Evolutionary conservation across 2,888 invertebrate species (phyloP), one percentile per base, ranked within the genome.

Genomic region (Trissolcus japonicus): DNA sequence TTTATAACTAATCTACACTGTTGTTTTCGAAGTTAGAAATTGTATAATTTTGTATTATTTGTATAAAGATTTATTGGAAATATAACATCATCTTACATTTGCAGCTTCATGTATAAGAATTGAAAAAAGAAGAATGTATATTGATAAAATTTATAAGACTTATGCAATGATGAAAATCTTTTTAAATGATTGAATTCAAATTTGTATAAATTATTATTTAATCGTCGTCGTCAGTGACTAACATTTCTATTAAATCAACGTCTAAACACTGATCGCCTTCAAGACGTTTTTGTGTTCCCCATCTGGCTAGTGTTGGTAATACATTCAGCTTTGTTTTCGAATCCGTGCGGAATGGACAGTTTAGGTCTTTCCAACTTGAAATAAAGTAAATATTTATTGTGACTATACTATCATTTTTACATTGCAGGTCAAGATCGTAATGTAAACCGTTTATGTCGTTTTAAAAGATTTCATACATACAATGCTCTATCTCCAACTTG

Each of bases 321-420:
- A 94, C 94, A 86, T 94, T 93, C 63, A 98, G 89, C 80, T 91
- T 92, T 0, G 94, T 92, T 53, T 92, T 91, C 43, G 91, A 86
- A 86, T 97, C 94, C 65, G 93, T 95, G 69, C 97, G 92, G 89
- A 96, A 98, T 0, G 94, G 93, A 86, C 95, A 95, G 13, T 93
- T 92, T 62, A 91, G 91, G 88, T 96, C 93, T 89, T 95, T 97
- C 97, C 97, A 98, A 79, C 95, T 96, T 86, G 41, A 91, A 89
- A 59, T 35, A 7, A 35, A 35, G 35, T 35, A 35, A 35, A 35
- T 35, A 35, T 35, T 35, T 2, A 29, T 11, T 19, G 29, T 40
- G 6, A 55, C 13, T 16, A 14, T 53, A 53, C 19, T 9, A 51
- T 17, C 21, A 6, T 14, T 14, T 43, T 16, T 4, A 6, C 6